Conservation (phyloP, 1,140 invertebrate species). For the Drosophila insularis region DNA sequence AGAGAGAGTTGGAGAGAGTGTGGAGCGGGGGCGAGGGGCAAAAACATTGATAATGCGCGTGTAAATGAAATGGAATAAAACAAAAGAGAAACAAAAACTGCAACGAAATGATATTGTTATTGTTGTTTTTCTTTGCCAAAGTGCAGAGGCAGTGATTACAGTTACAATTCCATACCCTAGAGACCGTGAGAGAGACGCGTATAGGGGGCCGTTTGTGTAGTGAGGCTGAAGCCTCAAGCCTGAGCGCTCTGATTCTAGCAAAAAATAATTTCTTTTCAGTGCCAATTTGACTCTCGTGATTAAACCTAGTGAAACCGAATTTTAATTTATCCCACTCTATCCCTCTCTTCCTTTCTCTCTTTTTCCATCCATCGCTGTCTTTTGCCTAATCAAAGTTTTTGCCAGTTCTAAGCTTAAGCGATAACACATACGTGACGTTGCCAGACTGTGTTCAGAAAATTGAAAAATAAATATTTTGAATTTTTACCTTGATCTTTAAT, state of each 20-base stretch:
- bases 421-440: background rate
- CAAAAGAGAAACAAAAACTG: slow-evolving; percentile 33
- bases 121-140: slow-evolving; percentile 16
- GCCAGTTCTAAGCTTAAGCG: background rate
- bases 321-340: background rate
- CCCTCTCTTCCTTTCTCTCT: background rate
- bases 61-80: slow-evolving; percentile 44
- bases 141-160: slow-evolving; percentile 15
- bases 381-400: background rate
- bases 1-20: background rate
- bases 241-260: background rate
- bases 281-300: slow-evolving; percentile 20
- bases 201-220: background rate
- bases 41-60: slow-evolving; percentile 62
- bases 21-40: background rate
- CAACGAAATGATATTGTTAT: slow-evolving; percentile 14
- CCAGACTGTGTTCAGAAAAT: background rate
- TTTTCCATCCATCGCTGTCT: background rate
- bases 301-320: slow-evolving; percentile 18
- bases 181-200: background rate
- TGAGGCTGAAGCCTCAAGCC: slow-evolving; percentile 20
- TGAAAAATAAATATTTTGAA: background rate
- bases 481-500: slow-evolving; percentile 23
- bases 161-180: background rate
- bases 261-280: slow-evolving; percentile 29